Evolutionary conservation across 2,113 vertebrate species (phyloP), one percentile per base, ranked within the genome.

Genomic region (Pteruthius melanotis): DNA sequence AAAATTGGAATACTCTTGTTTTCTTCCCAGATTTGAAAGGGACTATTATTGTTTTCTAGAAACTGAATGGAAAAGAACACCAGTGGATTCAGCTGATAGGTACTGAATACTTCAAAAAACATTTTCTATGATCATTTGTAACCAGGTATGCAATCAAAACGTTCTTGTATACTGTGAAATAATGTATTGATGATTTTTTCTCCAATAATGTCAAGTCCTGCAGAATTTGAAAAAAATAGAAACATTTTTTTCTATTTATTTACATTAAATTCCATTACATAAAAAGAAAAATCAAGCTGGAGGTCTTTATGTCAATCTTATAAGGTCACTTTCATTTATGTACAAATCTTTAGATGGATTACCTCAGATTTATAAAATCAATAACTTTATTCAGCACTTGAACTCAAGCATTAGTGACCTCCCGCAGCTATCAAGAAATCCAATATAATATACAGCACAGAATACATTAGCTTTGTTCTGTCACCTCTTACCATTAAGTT

Each of bases 281-380:
- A 90, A 84, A 78, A 80, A 72, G 11, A 42, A 87, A 69, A 89
- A 52, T 80, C 24, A 83, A 61, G 45, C 10, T 64, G 24, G 22
- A 93, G 39, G 57, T 76, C 21, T 93, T 77, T 82, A 60, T 83
- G 63, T 21, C 66, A 91, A 31, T 87, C 70, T 81, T 70, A 37
- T 33, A 90, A 96, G 64, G 83, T 95, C 83, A 93, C 44, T 94
- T 92, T 82, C 47, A 68, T 65, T 96, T 95, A 90, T 82, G 79
- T 60, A 87, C 45, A 91, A 54, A 94, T 81, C 57, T 89, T 90
- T 52, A 79, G 84, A 72, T 56, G 49, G 75, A 80, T 92, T 89
- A 96, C 40, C 15, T 82, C 64, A 76, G 53, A 94, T 95, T 97
- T 95, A 83, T 52, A 84, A 97, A 97, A 94, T 87, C 66, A 28